Evolutionary conservation across 2,113 vertebrate species (phyloP).

Genomic region (Formicarius rufipectus): DNA sequence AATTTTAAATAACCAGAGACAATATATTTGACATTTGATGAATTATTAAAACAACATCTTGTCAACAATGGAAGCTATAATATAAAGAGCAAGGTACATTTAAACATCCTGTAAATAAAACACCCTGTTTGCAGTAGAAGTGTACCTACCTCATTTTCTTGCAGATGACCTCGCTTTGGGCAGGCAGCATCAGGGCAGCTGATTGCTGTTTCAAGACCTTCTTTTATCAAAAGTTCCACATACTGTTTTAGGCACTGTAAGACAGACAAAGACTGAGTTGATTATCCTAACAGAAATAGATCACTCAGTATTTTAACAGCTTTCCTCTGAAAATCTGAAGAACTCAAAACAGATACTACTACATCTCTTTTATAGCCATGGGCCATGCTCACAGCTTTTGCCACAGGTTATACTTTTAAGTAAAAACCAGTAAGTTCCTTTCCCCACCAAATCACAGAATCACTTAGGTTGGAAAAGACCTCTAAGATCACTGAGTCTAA

Average conservation of each 20-base stretch:
- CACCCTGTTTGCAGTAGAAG: neutral
- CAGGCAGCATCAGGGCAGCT: constrained; percentile 97
- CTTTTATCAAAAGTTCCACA: constrained; percentile 96
- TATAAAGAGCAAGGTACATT: neutral
- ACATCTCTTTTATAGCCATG: neutral
- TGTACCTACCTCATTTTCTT: constrained; percentile 94
- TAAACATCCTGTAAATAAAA: neutral
- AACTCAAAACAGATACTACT: neutral
- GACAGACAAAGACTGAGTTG: neutral
- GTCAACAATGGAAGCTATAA: neutral
- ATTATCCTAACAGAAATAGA: neutral
- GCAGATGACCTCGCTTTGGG: constrained; percentile 91
- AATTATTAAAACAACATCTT: neutral
- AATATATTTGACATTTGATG: neutral
- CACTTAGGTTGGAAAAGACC: neutral
- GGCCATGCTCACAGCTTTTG: neutral
- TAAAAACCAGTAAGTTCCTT: neutral
- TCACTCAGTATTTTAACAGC: neutral
- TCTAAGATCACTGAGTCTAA: neutral
- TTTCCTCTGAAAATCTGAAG: neutral
- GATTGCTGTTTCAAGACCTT: constrained; percentile 95
- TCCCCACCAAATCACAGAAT: neutral
- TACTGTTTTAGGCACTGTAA: constrained; percentile 98
- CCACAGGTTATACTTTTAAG: neutral
- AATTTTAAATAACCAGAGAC: neutral